Base-by-base conservation (phyloP, 2,113 vertebrate genomes). In the Notiomystis cincta region DNA sequence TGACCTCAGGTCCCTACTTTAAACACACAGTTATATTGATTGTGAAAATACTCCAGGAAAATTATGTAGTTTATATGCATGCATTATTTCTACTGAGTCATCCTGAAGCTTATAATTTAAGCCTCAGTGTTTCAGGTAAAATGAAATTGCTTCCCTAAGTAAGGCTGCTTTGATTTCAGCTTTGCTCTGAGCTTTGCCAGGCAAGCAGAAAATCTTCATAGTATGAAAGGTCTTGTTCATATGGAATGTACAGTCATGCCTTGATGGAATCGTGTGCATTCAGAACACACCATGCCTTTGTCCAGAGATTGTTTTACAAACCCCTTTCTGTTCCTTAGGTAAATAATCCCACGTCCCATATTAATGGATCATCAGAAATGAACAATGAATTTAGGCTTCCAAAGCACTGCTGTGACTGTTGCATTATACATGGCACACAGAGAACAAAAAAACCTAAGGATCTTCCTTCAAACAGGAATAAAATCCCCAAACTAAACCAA, bases 11-110 rank as follows among this genome's bases (percentile, higher is more conserved):
- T 97, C 71, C 62, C 91, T 94, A 80, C 93, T 95, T 97, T 97
- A 97, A 97, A 95, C 95, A 97, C 92, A 96, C 85, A 90, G 95
- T 96, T 91, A 92, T 97, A 97, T 92, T 95, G 96, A 97, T 96
- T 96, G 96, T 91, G 76, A 96, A 95, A 97, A 95, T 91, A 91
- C 76, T 92, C 84, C 58, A 60, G 79, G 93, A 95, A 97, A 97
- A 97, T 97, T 40, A 94, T 93, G 96, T 95, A 86, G 90, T 97
- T 97, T 97, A 94, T 97, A 96, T 96, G 87, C 93, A 95, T 90
- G 93, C 85, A 96, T 96, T 96, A 96, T 94, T 96, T 97, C 94
- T 96, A 96, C 90, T 91, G 96, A 97, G 93, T 97, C 96, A 96
- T 96, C 93, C 90, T 82, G 67, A 96, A 97, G 90, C 94, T 97